Evolutionary conservation across 2,113 vertebrate species (phyloP), one percentile per base, ranked within the genome.

Genomic region (Cochlearius cochlearius): DNA sequence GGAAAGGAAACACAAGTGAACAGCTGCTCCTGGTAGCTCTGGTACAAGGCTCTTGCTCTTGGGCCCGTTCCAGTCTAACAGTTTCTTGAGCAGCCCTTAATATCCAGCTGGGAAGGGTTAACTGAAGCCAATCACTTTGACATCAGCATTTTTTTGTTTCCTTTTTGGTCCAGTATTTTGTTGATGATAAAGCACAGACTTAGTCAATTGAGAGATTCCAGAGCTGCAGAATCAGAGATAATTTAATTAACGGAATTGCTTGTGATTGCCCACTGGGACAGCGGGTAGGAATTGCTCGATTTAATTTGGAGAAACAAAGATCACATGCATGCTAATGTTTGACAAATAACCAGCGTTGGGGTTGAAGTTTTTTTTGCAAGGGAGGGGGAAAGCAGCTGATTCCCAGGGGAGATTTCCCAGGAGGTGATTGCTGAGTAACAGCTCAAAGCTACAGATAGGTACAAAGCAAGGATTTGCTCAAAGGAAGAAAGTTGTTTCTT

Each of bases 281-380:
- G 91, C 30, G 71, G 62, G 91, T 93, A 94, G 95, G 94, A 97
- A 96, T 97, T 97, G 95, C 97, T 97, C 90, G 86, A 96, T 97
- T 98, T 98, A 97, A 98, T 98, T 97, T 96, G 93, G 93, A 98
- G 96, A 96, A 97, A 97, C 96, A 97, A 98, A 98, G 97, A 97
- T 96, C 92, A 89, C 91, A 97, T 91, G 92, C 96, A 96, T 96
- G 97, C 95, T 97, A 96, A 97, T 97, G 94, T 97, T 96, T 97
- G 92, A 98, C 96, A 97, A 97, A 97, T 98, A 97, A 95, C 82
- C 83, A 79, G 77, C 20, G 59, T 86, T 93, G 91, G 56, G 66
- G 64, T 74, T 94, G 49, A 94, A 94, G 82, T 94, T 92, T 92
- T 92, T 95, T 90, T 93, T 92, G 59, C 12, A 4, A 7, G 15